Evolutionary conservation across 2,797 vertebrate species (phyloP).

Genomic region (Acrossocheilus wenchowensis): DNA sequence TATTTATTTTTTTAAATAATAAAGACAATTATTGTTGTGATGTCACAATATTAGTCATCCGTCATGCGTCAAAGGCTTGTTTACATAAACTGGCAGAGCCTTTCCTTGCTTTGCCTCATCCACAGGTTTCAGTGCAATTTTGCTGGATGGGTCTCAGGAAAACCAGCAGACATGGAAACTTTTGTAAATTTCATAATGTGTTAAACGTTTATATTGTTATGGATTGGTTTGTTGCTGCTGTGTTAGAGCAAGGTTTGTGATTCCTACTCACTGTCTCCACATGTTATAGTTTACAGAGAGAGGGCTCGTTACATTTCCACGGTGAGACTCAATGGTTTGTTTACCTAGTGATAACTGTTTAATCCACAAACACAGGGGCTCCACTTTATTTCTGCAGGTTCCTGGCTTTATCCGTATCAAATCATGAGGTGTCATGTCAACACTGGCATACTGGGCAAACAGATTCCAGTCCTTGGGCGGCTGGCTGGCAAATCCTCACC

Average conservation of each 20-base stretch:
- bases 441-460: slow-evolving; percentile 25
- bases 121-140: slow-evolving; percentile 14
- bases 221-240: background rate
- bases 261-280: background rate
- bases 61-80: slow-evolving; percentile 45
- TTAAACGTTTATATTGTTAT: background rate
- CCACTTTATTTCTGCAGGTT: slow-evolving; percentile 19
- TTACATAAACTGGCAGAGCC: slow-evolving; percentile 6
- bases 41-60: slow-evolving; percentile 54
- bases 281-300: slow-evolving; percentile 15
- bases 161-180: background rate
- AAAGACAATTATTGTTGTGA: slow-evolving; percentile 34
- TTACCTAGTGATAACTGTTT: slow-evolving; percentile 38
- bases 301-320: slow-evolving; percentile 22
- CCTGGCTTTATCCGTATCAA: slow-evolving; percentile 12
- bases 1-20: background rate
- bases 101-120: slow-evolving; percentile 3
- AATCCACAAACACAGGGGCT: slow-evolving; percentile 35
- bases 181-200: background rate
- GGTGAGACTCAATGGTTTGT: slow-evolving; percentile 33
- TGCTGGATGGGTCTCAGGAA: background rate
- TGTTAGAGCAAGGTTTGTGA: slow-evolving; percentile 1
- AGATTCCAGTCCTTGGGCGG: slow-evolving; percentile 11
- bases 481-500: slow-evolving; percentile 9
- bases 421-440: slow-evolving; percentile 33